Percentiles rank a stretch among this genome's conserved stretches.
Evolutionary conservation across 2,888 invertebrate species (phyloP).

Genomic region (Teinopalpus imperialis): DNA sequence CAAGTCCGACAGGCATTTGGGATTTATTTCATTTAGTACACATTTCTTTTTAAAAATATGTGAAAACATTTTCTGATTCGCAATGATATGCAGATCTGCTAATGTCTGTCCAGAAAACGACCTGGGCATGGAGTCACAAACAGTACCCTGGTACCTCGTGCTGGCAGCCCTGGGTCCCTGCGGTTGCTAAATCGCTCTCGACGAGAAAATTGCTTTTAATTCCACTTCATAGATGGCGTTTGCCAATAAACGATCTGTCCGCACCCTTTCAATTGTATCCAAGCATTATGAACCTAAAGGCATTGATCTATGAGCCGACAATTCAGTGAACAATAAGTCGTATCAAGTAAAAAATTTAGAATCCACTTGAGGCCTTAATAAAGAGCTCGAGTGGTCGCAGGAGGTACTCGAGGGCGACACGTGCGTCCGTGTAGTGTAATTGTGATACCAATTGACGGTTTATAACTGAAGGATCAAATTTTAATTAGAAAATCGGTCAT

Average conservation of each 20-base stretch:
- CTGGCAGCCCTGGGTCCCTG: constrained; percentile 31
- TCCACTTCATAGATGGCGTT: constrained; percentile 63
- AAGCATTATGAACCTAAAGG: constrained; percentile 5
- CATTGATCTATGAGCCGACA: constrained; percentile 11
- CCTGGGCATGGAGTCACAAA: no score
- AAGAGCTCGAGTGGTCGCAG: constrained; percentile 49
- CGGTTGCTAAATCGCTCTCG: constrained; percentile 60
- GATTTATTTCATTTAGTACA: no score
- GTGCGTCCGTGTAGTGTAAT: constrained; percentile 24
- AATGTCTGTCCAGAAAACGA: no score
- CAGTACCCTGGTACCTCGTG: no score
- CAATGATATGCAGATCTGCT: no score
- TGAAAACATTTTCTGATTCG: no score
- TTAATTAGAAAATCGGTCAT: constrained; percentile 15
- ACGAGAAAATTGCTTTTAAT: constrained; percentile 71
- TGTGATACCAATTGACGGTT: constrained; percentile 25
- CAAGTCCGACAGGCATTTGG: no score
- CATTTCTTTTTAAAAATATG: no score
- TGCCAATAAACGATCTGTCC: constrained; percentile 51
- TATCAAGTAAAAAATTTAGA: constrained; percentile 45
- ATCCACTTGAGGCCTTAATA: constrained; percentile 54
- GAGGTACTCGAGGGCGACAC: constrained; percentile 24
- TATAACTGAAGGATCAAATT: no score
- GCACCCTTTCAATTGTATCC: constrained; percentile 27
- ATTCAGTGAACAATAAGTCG: constrained; percentile 17